phyloP scores from a whole-genome alignment of 2,888 invertebrate species.

The Parascotia fuliginaria region DNA sequence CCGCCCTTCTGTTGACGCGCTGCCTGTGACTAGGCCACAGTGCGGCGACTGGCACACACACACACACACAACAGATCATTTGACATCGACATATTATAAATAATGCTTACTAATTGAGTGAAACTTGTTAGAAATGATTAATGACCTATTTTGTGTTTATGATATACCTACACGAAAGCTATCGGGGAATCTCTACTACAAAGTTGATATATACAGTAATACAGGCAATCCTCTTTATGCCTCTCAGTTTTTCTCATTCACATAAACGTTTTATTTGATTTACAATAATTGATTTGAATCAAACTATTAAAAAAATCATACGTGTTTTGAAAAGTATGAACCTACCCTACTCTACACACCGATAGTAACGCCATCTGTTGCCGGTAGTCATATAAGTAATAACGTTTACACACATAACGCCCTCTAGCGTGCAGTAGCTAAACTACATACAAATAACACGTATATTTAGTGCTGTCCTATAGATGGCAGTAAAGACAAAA shows the following conservation, averaged over 20 bases:
- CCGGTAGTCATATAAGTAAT: too few species aligned
- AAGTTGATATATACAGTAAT: too few species aligned
- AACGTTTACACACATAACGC: conserved; percentile 23
- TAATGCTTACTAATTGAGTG: conserved; percentile 34
- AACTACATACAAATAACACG: background rate
- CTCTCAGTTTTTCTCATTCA: too few species aligned
- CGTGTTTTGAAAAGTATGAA: too few species aligned
- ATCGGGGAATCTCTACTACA: background rate
- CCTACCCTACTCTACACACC: background rate
- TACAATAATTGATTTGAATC: too few species aligned
- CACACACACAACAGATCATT: conserved; percentile 23
- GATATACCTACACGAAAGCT: background rate
- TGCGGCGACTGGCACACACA: too few species aligned
- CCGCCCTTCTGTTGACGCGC: conserved; percentile 28
- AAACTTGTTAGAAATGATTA: conserved; percentile 34
- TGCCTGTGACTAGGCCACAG: too few species aligned
- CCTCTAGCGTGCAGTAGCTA: conserved; percentile 51
- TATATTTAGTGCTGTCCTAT: background rate
- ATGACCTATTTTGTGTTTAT: conserved; percentile 8
- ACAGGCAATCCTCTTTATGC: too few species aligned
- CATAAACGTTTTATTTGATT: too few species aligned
- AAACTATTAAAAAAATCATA: too few species aligned
- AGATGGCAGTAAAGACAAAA: conserved; percentile 53
- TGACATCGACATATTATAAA: conserved; percentile 12
- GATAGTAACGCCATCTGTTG: conserved; percentile 39